phyloP scores from a whole-genome alignment of 2,113 vertebrate species.

The Calyptommatus sinebrachiatus region DNA sequence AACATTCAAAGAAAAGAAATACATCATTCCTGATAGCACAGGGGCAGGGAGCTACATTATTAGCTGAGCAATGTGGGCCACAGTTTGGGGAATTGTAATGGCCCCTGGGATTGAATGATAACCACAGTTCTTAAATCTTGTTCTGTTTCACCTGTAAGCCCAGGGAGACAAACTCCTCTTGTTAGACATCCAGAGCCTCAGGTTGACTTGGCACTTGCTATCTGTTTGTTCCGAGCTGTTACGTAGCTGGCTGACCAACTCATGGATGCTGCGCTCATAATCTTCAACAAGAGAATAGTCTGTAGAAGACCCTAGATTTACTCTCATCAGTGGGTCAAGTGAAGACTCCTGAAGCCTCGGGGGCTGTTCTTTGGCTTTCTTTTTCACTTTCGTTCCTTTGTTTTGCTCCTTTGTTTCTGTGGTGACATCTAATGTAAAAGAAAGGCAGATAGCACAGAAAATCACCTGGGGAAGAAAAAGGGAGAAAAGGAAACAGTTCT shows the following conservation, averaged over 20 bases:
- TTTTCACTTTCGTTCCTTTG: slow-evolving; percentile 65
- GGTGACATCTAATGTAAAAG: slow-evolving; percentile 46
- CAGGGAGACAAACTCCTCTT: slow-evolving; percentile 81
- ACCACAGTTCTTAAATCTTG: background rate
- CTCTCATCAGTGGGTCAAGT: slow-evolving; percentile 58
- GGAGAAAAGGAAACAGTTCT: slow-evolving; percentile 14
- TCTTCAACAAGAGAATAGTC: slow-evolving; percentile 72
- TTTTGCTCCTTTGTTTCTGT: slow-evolving; percentile 56
- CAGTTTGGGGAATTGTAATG: background rate
- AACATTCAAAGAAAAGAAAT: background rate
- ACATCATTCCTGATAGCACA: background rate
- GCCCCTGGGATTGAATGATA: too few species aligned
- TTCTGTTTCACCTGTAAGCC: slow-evolving; percentile 77
- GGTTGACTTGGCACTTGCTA: slow-evolving; percentile 79
- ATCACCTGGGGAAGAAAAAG: slow-evolving; percentile 64
- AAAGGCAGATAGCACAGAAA: slow-evolving; percentile 66
- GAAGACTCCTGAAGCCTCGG: slow-evolving; percentile 45
- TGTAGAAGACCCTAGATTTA: slow-evolving; percentile 47
- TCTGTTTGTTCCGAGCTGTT: slow-evolving; percentile 72
- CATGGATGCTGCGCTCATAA: slow-evolving; percentile 77
- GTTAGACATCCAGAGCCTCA: slow-evolving; percentile 84
- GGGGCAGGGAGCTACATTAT: background rate
- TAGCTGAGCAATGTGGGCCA: background rate
- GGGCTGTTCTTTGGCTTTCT: slow-evolving; percentile 50
- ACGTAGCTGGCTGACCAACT: slow-evolving; percentile 80